A percentile compares a stretch with the other conserved stretches of the same genome.
These are phyloP conservation scores for Glomeris marginata DNA, from an alignment of 2,888 invertebrate genomes.

Conservation along the genomic window DNA sequence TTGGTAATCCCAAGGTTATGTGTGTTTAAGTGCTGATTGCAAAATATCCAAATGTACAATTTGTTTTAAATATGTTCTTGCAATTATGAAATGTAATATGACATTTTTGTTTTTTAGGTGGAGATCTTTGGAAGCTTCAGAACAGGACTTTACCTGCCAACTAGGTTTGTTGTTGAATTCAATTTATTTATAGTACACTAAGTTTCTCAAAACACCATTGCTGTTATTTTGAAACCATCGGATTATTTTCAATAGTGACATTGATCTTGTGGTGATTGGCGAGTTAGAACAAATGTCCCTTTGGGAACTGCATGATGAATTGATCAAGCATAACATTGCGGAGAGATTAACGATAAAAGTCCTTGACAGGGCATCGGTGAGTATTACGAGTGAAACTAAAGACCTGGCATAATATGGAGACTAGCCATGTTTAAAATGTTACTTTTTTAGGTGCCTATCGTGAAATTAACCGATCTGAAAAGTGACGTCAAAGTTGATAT, in stretches of 20 bases:
- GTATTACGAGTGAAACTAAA: constrained; percentile 20
- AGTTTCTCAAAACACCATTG: not conserved
- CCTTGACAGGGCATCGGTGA: constrained; percentile 85
- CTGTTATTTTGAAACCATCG: not conserved
- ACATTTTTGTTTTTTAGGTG: constrained; percentile 44
- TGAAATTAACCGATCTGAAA: constrained; percentile 82
- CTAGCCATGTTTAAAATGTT: not conserved
- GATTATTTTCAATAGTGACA: constrained; percentile 41
- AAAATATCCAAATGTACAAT: no score
- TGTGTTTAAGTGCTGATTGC: no score
- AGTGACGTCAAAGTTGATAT: constrained; percentile 91
- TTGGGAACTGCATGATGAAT: constrained; percentile 76
- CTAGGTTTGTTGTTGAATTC: constrained; percentile 43
- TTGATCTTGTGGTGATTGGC: constrained; percentile 53
- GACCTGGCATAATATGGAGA: not conserved
- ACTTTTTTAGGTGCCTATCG: constrained; percentile 62
- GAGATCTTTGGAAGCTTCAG: constrained; percentile 97
- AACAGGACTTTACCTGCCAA: constrained; percentile 93
- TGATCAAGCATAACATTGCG: constrained; percentile 76
- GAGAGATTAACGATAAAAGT: constrained; percentile 84
- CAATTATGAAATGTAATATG: no score
- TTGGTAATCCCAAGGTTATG: no score
- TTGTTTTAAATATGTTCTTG: no score
- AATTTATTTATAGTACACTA: not conserved
- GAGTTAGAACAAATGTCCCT: constrained; percentile 85